Evolutionary conservation across 2,888 invertebrate species (phyloP).

Genomic region (Ophion ellenae): DNA sequence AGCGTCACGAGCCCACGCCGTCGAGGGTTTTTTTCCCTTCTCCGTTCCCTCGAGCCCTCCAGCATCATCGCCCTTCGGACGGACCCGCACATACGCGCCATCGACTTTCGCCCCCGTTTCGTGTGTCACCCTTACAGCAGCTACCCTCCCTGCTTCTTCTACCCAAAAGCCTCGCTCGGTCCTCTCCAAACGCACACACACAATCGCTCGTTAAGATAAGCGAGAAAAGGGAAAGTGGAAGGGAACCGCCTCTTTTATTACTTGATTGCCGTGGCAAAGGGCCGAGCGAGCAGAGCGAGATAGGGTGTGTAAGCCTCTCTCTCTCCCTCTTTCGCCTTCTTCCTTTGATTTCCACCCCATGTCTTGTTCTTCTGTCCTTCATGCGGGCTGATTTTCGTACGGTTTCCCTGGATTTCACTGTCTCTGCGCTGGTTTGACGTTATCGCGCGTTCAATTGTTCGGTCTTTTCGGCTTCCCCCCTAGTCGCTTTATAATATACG

Average conservation of each 20-base stretch:
- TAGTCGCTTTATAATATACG: neutral
- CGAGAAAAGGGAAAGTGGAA: slow-evolving; percentile 18
- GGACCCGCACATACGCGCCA: slow-evolving; percentile 51
- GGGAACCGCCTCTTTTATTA: slow-evolving; percentile 68
- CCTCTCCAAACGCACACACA: slow-evolving; percentile 63
- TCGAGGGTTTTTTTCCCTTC: slow-evolving; percentile 19
- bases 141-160: no score
- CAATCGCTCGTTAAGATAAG: slow-evolving; percentile 75
- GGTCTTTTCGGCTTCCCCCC: slow-evolving; percentile 38
- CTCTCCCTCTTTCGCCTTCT: neutral
- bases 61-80: slow-evolving; percentile 47
- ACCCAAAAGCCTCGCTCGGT: slow-evolving; percentile 17
- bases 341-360: slow-evolving; percentile 9
- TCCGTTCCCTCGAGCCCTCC: neutral
- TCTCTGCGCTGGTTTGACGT: slow-evolving; percentile 47
- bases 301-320: no score
- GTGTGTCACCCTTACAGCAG: slow-evolving; percentile 50
- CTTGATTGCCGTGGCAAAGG: slow-evolving; percentile 66
- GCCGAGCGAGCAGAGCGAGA: slow-evolving; percentile 27
- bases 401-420: slow-evolving; percentile 49
- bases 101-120: slow-evolving; percentile 57
- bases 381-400: slow-evolving; percentile 30
- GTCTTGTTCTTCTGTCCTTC: slow-evolving; percentile 45
- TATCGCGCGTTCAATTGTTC: slow-evolving; percentile 67
- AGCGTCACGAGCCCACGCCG: slow-evolving; percentile 32